Evolutionary conservation across 2,888 invertebrate species (phyloP).

Genomic region (Polia nebulosa): DNA sequence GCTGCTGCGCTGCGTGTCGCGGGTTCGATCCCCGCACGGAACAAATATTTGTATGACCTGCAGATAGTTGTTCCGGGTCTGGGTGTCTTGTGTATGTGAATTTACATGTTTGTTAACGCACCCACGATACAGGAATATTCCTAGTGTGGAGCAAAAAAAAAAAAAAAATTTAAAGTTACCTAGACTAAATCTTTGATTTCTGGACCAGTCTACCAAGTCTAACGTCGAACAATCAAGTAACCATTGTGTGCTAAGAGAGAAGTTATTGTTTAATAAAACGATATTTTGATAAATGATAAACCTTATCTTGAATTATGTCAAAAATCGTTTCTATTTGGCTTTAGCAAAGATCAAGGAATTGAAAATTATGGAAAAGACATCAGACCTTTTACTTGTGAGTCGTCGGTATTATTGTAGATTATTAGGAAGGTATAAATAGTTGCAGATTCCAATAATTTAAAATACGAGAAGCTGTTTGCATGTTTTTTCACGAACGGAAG

Average conservation of each 20-base stretch:
- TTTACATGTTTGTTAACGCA: too few species aligned
- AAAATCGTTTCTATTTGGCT: not conserved
- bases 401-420: too few species aligned
- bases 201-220: not conserved
- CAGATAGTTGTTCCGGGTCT: too few species aligned
- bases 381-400: too few species aligned
- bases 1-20: too few species aligned
- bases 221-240: not conserved
- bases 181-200: not conserved
- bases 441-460: not conserved
- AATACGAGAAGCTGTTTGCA: not conserved
- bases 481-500: not conserved
- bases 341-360: not conserved
- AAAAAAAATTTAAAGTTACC: too few species aligned
- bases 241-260: not conserved
- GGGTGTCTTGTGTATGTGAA: too few species aligned
- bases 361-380: conserved; percentile 19
- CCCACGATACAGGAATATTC: too few species aligned
- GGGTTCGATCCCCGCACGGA: too few species aligned
- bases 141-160: too few species aligned
- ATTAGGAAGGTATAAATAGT: not conserved
- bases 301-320: conserved; percentile 7
- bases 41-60: too few species aligned
- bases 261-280: not conserved
- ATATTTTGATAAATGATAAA: not conserved